phyloP scores from a whole-genome alignment of 2,888 invertebrate genomes.

The Halocaridina rubra region DNA sequence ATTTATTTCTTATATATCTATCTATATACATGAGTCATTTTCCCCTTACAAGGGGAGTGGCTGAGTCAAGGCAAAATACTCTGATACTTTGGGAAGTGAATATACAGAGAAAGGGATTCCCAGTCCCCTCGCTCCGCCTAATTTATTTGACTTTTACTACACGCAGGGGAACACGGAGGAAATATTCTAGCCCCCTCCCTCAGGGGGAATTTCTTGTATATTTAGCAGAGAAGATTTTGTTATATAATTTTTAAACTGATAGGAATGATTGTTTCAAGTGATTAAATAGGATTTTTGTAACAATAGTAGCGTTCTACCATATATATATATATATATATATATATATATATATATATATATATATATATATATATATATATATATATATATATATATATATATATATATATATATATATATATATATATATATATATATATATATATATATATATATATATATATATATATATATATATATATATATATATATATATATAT shows the following conservation, averaged over 20 bases:
- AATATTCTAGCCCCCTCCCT: not conserved
- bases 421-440: constrained; percentile 22
- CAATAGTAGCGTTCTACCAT: not conserved
- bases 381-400: not conserved
- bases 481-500: constrained; percentile 14
- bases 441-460: not conserved
- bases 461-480: not conserved
- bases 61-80: no score
- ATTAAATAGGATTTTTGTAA: not conserved
- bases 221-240: not conserved
- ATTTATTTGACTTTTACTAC: no score
- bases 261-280: not conserved
- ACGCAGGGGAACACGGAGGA: not conserved
- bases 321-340: not conserved
- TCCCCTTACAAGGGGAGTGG: no score
- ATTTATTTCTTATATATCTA: no score
- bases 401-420: not conserved
- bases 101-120: no score
- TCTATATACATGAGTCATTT: no score
- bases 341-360: not conserved
- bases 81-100: no score
- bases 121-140: no score
- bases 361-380: not conserved
- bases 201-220: no score
- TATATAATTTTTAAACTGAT: not conserved